These are phyloP conservation scores for Alviniconcha strummeri DNA, from an alignment of 2,888 invertebrate genomes.

Conservation along the genomic window DNA sequence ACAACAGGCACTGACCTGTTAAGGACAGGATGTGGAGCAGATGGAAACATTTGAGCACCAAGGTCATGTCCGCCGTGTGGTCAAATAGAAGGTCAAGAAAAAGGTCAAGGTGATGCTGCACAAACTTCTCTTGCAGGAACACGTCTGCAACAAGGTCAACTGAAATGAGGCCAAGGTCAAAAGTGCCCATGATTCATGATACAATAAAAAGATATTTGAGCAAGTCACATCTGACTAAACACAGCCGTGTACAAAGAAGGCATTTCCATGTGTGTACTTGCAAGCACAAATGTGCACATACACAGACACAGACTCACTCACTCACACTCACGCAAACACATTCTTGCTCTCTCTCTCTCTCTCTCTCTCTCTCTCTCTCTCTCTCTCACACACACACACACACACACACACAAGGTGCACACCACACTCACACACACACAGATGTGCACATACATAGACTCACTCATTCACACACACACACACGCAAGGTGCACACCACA, in stretches of 20 bases:
- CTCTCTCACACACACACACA: neutral
- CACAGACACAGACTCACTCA: neutral
- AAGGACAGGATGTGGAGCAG: constrained; percentile 22
- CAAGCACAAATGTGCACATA: neutral
- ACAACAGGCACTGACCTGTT: constrained; percentile 19
- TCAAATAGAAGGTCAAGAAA: constrained; percentile 33
- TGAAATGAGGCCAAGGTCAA: no score
- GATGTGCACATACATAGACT: no score
- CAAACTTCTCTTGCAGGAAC: constrained; percentile 32
- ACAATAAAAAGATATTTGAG: neutral
- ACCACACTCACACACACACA: no score
- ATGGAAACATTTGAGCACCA: constrained; percentile 30
- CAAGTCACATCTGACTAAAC: no score
- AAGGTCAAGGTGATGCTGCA: constrained; percentile 24
- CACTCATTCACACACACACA: neutral
- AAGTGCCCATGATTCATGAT: neutral
- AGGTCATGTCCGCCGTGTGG: constrained; percentile 25
- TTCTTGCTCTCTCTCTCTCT: neutral
- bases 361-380: no score
- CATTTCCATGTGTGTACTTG: neutral
- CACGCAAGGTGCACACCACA: neutral
- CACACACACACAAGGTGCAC: neutral
- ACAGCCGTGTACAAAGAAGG: no score
- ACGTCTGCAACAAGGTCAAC: constrained; percentile 13
- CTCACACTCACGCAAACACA: neutral